Base-by-base conservation (phyloP, 1,140 invertebrate genomes). In the Lucilia sericata region DNA sequence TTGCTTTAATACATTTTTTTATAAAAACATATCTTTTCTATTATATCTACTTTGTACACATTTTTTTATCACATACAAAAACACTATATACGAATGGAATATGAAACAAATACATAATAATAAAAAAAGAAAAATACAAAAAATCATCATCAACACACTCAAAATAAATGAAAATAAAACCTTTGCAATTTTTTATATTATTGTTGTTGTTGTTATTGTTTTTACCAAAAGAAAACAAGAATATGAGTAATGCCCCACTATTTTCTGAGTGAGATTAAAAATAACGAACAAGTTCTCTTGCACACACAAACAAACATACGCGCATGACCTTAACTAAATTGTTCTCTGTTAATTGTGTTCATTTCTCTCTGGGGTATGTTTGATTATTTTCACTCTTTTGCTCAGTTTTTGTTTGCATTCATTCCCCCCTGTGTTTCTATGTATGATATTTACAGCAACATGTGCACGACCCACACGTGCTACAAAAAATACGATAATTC, bases 391-490 rank as follows among this genome's bases (percentile, higher is more conserved):
- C 65, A 25, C 19, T 70, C 65, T 70, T n/a, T 25, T 70, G n/a
- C 81, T 82, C 25, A 30, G 25, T 30, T 55, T n/a, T 82, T 49
- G 55, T 19, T 55, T 17, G 5, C 34, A 34, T 19, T 55, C 10
- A 42, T 25, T 2, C 17, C 81, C n/a, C 49, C n/a, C 21, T 12
- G 13, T 80, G 42, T 80, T 80, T 49, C 42, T 80, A 49, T 49
- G 76, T 80, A 21, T 80, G 19, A 19, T 49, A 25, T 80, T 49
- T 49, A 70, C 82, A 89, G 88, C 88, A 89, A 89, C 88, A 89
- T 89, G 88, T 89, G 88, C 88, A 89, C 88, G 88, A 89, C 88
- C n/a, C 88, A 89, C 88, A 89, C 88, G 88, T 89, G 88, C 88
- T 89, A 88, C 88, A 88, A 88, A 88, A 88, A 88, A 80, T 82